Evolutionary conservation across 2,113 vertebrate genomes (phyloP).

Genomic region (Thunnus thynnus): DNA sequence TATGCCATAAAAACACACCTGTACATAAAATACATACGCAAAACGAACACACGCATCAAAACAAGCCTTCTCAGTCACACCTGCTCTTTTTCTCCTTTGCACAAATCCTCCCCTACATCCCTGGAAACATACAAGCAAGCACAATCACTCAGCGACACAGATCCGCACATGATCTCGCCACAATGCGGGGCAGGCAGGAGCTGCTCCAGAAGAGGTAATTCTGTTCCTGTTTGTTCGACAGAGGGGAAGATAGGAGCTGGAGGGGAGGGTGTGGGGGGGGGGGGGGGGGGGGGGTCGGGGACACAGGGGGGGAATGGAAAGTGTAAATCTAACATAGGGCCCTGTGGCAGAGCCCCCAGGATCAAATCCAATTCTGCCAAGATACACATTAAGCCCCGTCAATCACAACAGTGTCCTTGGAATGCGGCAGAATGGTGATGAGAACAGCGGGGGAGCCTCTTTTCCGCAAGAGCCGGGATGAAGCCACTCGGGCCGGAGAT

Average conservation of each 20-base stretch:
- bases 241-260: conserved; percentile 67
- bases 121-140: conserved; percentile 47
- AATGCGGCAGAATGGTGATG: conserved; percentile 88
- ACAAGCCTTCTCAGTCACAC: conserved; percentile 35
- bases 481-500: conserved; percentile 57
- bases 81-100: conserved; percentile 14
- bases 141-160: conserved; percentile 86
- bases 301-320: not conserved
- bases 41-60: conserved; percentile 10
- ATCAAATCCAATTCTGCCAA: conserved; percentile 94
- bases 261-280: conserved; percentile 12
- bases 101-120: conserved; percentile 49
- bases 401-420: conserved; percentile 91
- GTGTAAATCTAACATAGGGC: conserved; percentile 88
- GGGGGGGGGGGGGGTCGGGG: conserved; percentile 40
- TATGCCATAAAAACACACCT: conserved; percentile 51
- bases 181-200: conserved; percentile 71
- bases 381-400: conserved; percentile 93
- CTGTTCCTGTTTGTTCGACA: conserved; percentile 90
- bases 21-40: conserved; percentile 28
- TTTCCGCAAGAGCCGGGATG: conserved; percentile 75
- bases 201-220: conserved; percentile 85
- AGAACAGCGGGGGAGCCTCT: conserved; percentile 76
- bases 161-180: conserved; percentile 83
- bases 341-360: conserved; percentile 89